These are phyloP conservation scores for Bombycilla garrulus DNA, from an alignment of 2,113 vertebrate species.

Conservation along the genomic window DNA sequence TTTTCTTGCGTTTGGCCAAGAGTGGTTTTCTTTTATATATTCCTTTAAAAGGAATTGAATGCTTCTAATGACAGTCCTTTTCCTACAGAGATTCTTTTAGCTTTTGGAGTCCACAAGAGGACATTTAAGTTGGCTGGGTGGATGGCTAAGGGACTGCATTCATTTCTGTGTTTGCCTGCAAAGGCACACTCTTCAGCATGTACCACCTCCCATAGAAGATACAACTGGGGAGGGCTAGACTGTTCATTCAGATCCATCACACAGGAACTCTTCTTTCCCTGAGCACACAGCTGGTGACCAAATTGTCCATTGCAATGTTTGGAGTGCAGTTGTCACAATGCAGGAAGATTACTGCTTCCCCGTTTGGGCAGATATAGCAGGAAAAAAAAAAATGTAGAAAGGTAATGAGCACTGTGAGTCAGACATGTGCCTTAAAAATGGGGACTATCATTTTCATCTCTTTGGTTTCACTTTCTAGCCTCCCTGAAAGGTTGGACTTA, in stretches of 20 bases:
- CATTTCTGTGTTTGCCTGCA: neutral
- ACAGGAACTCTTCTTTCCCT: neutral
- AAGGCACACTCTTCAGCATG: neutral
- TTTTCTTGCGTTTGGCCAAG: constrained; percentile 10
- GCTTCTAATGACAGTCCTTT: neutral
- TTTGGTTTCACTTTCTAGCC: neutral
- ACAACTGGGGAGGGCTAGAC: neutral
- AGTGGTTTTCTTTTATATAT: neutral
- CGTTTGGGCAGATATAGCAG: neutral
- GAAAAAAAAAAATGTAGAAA: neutral
- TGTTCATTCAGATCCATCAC: constrained; percentile 5
- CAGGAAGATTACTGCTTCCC: neutral
- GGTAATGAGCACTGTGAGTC: neutral
- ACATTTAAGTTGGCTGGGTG: neutral
- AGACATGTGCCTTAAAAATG: neutral
- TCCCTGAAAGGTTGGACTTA: neutral
- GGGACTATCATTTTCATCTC: neutral
- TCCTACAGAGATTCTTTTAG: neutral
- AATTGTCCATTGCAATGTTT: neutral
- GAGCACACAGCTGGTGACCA: neutral
- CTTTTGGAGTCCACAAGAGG: neutral
- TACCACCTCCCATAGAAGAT: neutral
- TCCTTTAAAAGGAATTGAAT: neutral
- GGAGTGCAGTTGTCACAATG: neutral
- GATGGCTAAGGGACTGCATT: neutral